Evolutionary conservation across 2,113 vertebrate species (phyloP).

Genomic region (Epinephelus cyanopodus): DNA sequence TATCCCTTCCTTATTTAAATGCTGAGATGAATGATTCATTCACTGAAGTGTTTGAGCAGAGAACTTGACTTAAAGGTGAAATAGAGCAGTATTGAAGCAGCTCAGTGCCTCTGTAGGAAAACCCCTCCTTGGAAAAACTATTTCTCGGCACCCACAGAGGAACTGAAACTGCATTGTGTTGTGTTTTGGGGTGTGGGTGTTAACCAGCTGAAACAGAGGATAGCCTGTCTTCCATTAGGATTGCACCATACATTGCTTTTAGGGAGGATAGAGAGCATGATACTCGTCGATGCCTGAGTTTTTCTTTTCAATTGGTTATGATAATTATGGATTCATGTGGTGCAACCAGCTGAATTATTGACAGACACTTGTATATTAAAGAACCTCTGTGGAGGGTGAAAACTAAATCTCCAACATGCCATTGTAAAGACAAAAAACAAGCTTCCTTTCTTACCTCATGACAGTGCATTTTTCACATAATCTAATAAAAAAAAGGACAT

Average conservation of each 20-base stretch:
- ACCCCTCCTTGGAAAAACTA: conserved; percentile 69
- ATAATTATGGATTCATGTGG: neutral
- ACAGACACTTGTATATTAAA: neutral
- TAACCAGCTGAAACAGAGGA: conserved; percentile 61
- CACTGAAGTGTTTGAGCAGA: neutral
- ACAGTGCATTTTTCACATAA: neutral
- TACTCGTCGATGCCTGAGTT: neutral
- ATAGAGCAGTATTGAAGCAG: neutral
- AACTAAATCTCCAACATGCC: neutral
- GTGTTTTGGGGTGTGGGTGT: conserved; percentile 70
- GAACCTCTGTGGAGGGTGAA: neutral
- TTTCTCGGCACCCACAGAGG: conserved; percentile 49
- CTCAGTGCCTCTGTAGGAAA: conserved; percentile 37
- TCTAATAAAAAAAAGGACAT: neutral
- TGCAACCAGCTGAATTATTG: neutral
- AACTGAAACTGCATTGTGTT: conserved; percentile 76
- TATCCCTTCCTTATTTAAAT: no score
- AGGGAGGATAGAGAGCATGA: neutral
- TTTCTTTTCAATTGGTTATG: neutral
- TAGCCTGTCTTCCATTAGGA: conserved; percentile 60
- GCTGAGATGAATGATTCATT: neutral
- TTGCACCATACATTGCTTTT: conserved; percentile 20
- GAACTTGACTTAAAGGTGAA: neutral
- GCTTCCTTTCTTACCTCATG: neutral
- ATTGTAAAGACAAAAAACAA: neutral